A percentile compares a stretch with the other conserved stretches of the same genome.
Evolutionary conservation across 2,113 vertebrate genomes (phyloP).

Genomic region (Varanus komodoensis): DNA sequence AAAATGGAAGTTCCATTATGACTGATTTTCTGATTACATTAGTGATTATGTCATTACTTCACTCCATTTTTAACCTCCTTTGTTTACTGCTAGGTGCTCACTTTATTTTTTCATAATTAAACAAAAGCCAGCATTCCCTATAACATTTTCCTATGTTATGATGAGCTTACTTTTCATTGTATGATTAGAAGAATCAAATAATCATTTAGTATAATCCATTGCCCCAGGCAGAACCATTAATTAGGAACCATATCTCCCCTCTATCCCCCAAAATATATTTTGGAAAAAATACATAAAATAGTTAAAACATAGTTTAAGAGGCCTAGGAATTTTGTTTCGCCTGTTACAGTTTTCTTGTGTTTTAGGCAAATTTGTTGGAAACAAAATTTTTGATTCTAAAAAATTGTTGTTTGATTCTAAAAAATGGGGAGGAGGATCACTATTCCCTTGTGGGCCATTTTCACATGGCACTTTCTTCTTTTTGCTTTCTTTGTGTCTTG

Average conservation of each 20-base stretch:
- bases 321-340: neutral
- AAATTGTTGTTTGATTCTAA: neutral
- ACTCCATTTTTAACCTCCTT: constrained; percentile 30
- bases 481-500: neutral
- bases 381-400: too few relatives aligned
- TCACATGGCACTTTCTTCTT: neutral
- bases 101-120: neutral
- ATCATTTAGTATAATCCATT: neutral
- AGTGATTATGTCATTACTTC: constrained; percentile 26
- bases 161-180: constrained; percentile 12
- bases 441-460: constrained; percentile 16
- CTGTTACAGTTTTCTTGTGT: neutral
- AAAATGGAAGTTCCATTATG: constrained; percentile 24
- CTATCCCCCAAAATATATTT: neutral
- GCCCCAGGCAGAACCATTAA: neutral
- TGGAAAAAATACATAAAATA: neutral
- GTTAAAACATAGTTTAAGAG: neutral
- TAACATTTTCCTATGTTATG: neutral
- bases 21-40: constrained; percentile 52
- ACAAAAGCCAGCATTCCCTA: neutral
- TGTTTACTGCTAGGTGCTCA: neutral
- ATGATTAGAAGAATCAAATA: neutral
- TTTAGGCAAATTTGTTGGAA: neutral
- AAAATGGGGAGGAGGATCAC: neutral
- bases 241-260: neutral